Evolutionary conservation across 2,888 invertebrate genomes (phyloP), one percentile per base, ranked within the genome.

Genomic region (Brachyopa scutellaris): DNA sequence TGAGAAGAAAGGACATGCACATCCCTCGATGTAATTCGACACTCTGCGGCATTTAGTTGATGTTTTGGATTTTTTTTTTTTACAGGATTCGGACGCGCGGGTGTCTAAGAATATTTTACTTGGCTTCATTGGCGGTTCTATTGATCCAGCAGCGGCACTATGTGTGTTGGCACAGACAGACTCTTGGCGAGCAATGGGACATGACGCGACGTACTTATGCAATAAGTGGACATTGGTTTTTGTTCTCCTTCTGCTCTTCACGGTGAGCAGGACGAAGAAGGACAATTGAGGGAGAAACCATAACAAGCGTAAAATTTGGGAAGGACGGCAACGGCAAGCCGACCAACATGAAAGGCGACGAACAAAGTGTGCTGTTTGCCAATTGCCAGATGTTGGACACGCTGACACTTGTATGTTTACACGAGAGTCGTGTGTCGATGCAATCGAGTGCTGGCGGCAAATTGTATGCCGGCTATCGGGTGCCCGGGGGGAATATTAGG

Each of bases 21-120:
- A 55, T 55, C 69, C 55, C 61, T 26, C 45, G 77, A 47, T 82
- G 82, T 77, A 82, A 82, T 82, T 62, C 70, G 77, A 82, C 61
- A 77, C 77, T 70, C 53, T 82, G 82, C 82, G 77, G 82, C 70
- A 66, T 77, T 82, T 55, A 77, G 77, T 77, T 70, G 77, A 76
- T 64, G 79, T 79, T 67, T 57, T 78, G 72, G 62, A 36, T 69
- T 80, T 74, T 76, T 82, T 82, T n/a, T n/a, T n/a, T n/a, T n/a
- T 76, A 76, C 80, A 76, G 69, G 64, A 51, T 64, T 69, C 31
- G 62, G 74, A 67, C 55, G 59, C n/a, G 36, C 36, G 67, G 69
- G 67, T 74, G 74, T 47, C 62, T 69, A 62, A 57, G 74, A n/a
- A n/a, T n/a, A 38, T 69, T 77, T 82, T 66, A 53, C 82, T 77